Conservation (phyloP, 2,113 vertebrate genomes). For the Atherinomorus stipes region DNA sequence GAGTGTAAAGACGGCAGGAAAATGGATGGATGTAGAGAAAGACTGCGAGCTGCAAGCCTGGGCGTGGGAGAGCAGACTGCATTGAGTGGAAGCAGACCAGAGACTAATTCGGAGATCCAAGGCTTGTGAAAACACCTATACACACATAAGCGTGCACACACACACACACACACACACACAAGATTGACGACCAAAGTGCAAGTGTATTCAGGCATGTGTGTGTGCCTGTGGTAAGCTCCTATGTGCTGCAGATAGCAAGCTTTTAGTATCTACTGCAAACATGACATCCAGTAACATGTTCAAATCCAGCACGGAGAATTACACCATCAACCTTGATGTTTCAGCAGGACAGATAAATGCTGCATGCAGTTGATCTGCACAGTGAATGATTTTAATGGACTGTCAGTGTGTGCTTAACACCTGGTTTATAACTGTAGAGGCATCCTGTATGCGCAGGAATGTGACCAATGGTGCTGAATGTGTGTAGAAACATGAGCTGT, state of each 20-base stretch:
- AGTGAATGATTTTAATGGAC: background rate
- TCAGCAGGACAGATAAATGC: constrained; percentile 3
- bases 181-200: constrained; percentile 14
- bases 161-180: constrained; percentile 32
- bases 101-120: constrained; percentile 77
- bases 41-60: constrained; percentile 39
- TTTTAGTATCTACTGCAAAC: constrained; percentile 21
- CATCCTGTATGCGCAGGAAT: background rate
- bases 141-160: constrained; percentile 34
- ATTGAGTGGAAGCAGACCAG: constrained; percentile 81
- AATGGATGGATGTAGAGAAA: constrained; percentile 29
- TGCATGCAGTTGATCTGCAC: background rate
- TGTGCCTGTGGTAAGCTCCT: background rate
- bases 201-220: constrained; percentile 41
- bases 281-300: background rate
- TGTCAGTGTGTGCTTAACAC: constrained; percentile 20
- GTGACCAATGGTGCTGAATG: background rate
- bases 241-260: constrained; percentile 20
- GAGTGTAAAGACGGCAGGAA: constrained; percentile 15
- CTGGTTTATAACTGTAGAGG: constrained; percentile 17
- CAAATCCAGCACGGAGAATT: background rate
- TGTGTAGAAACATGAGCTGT: too few relatives aligned
- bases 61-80: constrained; percentile 73
- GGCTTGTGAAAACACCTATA: constrained; percentile 71
- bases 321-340: constrained; percentile 1